Conservation (phyloP, 92 coral and sea anemone species). For the Epizoanthus illoricatus region DNA sequence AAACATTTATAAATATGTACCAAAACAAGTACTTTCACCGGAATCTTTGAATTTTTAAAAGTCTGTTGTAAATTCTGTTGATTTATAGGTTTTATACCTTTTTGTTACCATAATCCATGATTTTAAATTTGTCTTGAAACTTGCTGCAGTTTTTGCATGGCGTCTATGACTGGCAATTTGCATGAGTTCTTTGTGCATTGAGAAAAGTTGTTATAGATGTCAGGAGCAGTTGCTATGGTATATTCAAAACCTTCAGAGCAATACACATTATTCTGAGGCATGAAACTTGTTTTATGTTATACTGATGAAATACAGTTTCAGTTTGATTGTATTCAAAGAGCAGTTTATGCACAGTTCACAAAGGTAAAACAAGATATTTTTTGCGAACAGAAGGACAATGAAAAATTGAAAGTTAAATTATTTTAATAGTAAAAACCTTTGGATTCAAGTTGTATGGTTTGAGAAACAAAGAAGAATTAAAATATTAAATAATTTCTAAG, state of each 20-base stretch:
- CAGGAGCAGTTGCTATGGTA: conserved; percentile 7
- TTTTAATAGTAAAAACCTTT: neutral
- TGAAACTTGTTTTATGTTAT: neutral
- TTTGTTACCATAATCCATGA: too few relatives aligned
- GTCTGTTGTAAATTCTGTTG: conserved; percentile 20
- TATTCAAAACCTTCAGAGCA: neutral
- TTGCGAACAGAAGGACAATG: neutral
- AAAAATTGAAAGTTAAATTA: neutral
- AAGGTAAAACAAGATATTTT: neutral
- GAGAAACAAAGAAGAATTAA: neutral
- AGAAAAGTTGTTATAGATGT: neutral
- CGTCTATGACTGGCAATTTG: neutral
- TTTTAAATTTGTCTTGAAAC: neutral
- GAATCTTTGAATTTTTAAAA: conserved; percentile 30
- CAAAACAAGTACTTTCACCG: conserved; percentile 2
- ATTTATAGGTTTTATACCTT: neutral
- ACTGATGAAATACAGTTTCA: neutral
- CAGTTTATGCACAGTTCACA: neutral
- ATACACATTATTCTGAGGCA: neutral
- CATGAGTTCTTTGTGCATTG: conserved; percentile 10
- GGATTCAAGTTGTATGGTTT: neutral
- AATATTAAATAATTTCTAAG: neutral
- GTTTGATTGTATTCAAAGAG: neutral
- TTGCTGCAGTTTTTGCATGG: neutral
- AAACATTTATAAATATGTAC: conserved; percentile 19